A percentile compares a stretch with the other conserved stretches of the same genome.
Conservation (phyloP, 2,888 invertebrate species). For the Pardosa pseudoannulata region DNA sequence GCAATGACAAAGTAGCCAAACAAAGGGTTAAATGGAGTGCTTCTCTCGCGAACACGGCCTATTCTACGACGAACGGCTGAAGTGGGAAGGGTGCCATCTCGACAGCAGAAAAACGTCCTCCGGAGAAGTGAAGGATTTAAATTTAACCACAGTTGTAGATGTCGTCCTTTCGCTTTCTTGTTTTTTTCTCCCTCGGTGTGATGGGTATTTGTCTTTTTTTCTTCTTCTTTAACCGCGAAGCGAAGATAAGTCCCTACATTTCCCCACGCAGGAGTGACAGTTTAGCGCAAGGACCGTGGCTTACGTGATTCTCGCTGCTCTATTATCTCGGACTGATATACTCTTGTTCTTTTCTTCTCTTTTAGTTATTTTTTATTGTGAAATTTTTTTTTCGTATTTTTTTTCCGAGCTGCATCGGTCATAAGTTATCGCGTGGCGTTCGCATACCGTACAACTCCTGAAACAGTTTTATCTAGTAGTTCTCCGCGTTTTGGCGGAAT, state of each 20-base stretch:
- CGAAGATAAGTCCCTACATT: not conserved
- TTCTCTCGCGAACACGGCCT: not conserved
- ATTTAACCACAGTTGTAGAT: constrained; percentile 66
- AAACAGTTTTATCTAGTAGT: constrained; percentile 21
- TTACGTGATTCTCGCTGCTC: constrained; percentile 53
- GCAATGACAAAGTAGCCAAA: not conserved
- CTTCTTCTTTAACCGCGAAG: not conserved
- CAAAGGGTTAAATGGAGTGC: not conserved
- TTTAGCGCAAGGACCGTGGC: not conserved
- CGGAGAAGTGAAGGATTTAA: constrained; percentile 52
- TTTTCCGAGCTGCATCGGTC: constrained; percentile 22
- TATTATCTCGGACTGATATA: constrained; percentile 50
- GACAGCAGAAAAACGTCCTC: constrained; percentile 37
- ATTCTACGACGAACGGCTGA: not conserved
- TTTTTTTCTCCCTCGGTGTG: constrained; percentile 2
- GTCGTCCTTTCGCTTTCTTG: constrained; percentile 31
- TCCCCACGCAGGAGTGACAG: constrained; percentile 34
- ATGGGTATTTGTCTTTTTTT: constrained; percentile 10
- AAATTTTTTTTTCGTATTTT: constrained; percentile 32
- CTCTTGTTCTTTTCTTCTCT: constrained; percentile 31
- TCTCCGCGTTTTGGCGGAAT: too few relatives aligned
- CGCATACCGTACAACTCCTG: not conserved
- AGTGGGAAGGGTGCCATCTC: constrained; percentile 29
- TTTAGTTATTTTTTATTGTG: constrained; percentile 3
- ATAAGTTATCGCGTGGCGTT: constrained; percentile 42